Conservation (phyloP, 2,797 vertebrate species). For the Oreortyx pictus region DNA sequence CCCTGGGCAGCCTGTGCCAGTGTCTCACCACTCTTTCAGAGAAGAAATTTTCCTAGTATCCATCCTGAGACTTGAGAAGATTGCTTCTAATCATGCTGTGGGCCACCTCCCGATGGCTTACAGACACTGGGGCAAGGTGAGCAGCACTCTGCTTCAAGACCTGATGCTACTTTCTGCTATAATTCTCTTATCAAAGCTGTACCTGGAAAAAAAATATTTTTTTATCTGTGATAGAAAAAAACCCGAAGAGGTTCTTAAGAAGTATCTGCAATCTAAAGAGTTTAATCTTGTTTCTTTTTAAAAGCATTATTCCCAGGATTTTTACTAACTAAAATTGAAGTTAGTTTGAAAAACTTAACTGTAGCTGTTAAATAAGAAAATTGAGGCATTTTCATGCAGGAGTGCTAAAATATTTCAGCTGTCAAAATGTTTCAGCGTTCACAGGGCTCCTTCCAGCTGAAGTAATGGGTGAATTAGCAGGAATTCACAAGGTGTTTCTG, state of each 20-base stretch:
- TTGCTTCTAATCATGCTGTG: background rate
- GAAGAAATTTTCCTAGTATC: background rate
- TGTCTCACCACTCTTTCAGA: no score
- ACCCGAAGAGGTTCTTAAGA: background rate
- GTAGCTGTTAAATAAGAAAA: conserved; percentile 17
- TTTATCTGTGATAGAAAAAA: background rate
- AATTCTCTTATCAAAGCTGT: background rate
- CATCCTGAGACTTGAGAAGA: background rate
- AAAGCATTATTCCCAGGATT: background rate
- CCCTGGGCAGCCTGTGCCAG: no score
- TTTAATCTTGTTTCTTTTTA: background rate
- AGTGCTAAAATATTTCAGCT: background rate
- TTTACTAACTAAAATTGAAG: background rate
- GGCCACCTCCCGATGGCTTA: background rate
- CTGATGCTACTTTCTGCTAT: background rate
- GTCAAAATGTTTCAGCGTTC: conserved; percentile 52
- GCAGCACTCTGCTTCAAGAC: background rate
- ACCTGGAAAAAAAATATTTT: no score
- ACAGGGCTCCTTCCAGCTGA: background rate
- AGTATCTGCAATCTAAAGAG: background rate
- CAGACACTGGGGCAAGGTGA: background rate
- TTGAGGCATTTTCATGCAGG: background rate
- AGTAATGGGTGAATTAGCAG: background rate
- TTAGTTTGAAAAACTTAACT: background rate
- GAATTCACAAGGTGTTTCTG: background rate